Conservation (phyloP, 2,797 vertebrate genomes). For the Sylvilagus floridanus region DNA sequence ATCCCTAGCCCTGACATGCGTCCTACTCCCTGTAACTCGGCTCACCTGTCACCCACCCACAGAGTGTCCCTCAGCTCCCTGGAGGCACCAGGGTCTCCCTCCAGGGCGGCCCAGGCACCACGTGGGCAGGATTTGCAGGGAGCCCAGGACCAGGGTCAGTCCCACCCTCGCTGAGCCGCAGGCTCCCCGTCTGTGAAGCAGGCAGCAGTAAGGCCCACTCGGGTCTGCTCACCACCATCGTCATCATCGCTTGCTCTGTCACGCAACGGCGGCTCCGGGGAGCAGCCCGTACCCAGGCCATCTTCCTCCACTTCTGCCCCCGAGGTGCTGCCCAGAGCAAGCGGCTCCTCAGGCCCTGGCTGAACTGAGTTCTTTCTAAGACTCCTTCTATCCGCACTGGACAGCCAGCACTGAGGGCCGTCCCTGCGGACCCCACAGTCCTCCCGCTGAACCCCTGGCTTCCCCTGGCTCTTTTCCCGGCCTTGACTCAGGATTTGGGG, state of each 20-base stretch:
- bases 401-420: not conserved
- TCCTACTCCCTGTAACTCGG: not conserved
- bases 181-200: not conserved
- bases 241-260: not conserved
- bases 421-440: not conserved
- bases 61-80: not conserved
- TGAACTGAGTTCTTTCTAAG: not conserved
- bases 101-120: not conserved
- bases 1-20: not conserved
- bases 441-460: not conserved
- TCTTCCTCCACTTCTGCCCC: not conserved
- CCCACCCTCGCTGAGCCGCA: not conserved
- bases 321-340: not conserved
- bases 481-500: not conserved
- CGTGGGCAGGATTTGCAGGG: too few species aligned
- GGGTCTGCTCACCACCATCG: not conserved
- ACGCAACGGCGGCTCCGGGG: not conserved
- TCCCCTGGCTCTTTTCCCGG: not conserved
- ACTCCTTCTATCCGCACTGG: not conserved
- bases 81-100: not conserved
- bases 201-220: not conserved
- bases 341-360: not conserved
- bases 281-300: not conserved
- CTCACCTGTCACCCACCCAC: not conserved
- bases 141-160: not conserved